Percentiles rank a stretch among this genome's conserved stretches.
phyloP scores from a whole-genome alignment of 64 coral and sea anemone species.

The Anthopleura sola region DNA sequence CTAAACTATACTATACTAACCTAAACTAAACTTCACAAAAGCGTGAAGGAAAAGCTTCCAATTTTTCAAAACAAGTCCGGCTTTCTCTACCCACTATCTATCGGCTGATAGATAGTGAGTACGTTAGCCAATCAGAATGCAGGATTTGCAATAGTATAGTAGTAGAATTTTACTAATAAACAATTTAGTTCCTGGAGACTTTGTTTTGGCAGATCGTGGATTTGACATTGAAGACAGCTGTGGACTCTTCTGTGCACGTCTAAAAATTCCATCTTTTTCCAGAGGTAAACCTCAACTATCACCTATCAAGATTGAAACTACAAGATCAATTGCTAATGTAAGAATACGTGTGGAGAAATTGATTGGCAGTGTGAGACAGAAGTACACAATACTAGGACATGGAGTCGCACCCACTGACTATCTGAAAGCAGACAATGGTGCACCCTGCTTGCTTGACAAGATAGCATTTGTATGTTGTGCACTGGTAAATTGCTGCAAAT shows the following conservation, averaged over 20 bases:
- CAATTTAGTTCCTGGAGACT: slow-evolving; percentile 25
- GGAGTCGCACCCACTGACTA: slow-evolving; percentile 47
- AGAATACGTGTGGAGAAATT: slow-evolving; percentile 51
- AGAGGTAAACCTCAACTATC: slow-evolving; percentile 39
- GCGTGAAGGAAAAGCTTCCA: too few relatives aligned
- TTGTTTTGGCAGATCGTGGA: slow-evolving; percentile 37
- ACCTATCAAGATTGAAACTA: slow-evolving; percentile 27
- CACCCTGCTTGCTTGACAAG: slow-evolving; percentile 49
- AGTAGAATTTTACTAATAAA: too few relatives aligned
- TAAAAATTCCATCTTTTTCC: slow-evolving; percentile 36
- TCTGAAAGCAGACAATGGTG: slow-evolving; percentile 24
- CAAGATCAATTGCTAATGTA: slow-evolving; percentile 34
- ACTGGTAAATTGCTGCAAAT: slow-evolving; percentile 67
- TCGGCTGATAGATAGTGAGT: too few relatives aligned
- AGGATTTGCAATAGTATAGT: too few relatives aligned
- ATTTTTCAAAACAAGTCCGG: too few relatives aligned
- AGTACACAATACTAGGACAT: slow-evolving; percentile 62
- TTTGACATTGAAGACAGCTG: slow-evolving; percentile 29
- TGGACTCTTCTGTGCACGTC: neutral
- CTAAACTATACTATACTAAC: too few relatives aligned
- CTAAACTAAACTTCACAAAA: too few relatives aligned
- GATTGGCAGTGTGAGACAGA: slow-evolving; percentile 47
- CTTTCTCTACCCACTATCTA: too few relatives aligned
- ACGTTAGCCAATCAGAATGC: too few relatives aligned
- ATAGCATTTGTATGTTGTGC: slow-evolving; percentile 62